These are phyloP conservation scores for Paralichthys olivaceus DNA, from an alignment of 2,113 vertebrate species.

Conservation along the genomic window DNA sequence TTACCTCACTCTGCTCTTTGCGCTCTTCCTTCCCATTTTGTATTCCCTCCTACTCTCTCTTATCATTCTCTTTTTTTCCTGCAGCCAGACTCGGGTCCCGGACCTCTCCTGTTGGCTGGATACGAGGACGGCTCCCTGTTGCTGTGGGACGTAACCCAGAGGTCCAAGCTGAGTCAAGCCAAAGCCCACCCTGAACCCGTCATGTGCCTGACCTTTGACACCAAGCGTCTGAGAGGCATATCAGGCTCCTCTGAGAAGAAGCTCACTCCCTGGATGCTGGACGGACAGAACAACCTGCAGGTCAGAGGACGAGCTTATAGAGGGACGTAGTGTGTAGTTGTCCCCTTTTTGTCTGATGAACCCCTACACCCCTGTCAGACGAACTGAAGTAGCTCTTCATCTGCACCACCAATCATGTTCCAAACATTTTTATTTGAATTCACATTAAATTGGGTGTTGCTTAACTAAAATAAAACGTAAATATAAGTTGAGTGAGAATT, in stretches of 20 bases:
- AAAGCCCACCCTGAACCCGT: slow-evolving; percentile 90
- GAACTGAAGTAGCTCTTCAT: background rate
- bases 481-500: too few relatives aligned
- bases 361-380: background rate
- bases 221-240: slow-evolving; percentile 84
- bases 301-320: slow-evolving; percentile 80
- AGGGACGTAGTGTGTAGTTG: background rate
- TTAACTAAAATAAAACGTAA: background rate
- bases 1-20: slow-evolving; percentile 23
- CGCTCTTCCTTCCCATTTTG: slow-evolving; percentile 6
- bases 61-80: slow-evolving; percentile 33
- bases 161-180: slow-evolving; percentile 82
- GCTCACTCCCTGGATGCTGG: slow-evolving; percentile 89
- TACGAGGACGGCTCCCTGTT: slow-evolving; percentile 93
- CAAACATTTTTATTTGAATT: background rate
- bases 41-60: slow-evolving; percentile 33
- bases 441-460: background rate
- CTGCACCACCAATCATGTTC: background rate
- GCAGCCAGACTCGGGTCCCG: slow-evolving; percentile 80
- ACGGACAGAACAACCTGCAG: slow-evolving; percentile 90
- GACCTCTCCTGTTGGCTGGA: slow-evolving; percentile 89
- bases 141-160: slow-evolving; percentile 90
- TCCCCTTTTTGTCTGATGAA: background rate
- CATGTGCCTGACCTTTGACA: slow-evolving; percentile 95
- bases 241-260: slow-evolving; percentile 92